These are phyloP conservation scores for Leucopsar rothschildi DNA, from an alignment of 2,113 vertebrate species.

Conservation along the genomic window DNA sequence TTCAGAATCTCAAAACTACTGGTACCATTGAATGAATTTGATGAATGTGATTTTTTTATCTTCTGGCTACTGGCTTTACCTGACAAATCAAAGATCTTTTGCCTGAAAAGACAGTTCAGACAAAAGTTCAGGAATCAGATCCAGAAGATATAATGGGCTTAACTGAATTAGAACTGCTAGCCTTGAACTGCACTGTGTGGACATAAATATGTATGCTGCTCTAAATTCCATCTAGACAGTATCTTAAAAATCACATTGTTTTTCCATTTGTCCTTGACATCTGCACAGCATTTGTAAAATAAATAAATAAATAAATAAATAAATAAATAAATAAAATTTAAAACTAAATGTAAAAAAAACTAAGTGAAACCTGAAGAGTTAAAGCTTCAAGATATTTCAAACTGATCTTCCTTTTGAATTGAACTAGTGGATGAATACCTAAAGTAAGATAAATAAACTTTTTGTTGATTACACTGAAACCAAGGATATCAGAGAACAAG, in stretches of 20 bases:
- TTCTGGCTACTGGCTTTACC: not conserved
- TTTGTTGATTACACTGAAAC: not conserved
- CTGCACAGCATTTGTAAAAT: not conserved
- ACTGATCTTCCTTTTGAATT: not conserved
- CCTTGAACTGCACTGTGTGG: not conserved
- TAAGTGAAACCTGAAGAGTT: not conserved
- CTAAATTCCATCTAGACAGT: not conserved
- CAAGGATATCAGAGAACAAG: not conserved
- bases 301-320: not conserved
- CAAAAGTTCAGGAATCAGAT: not conserved
- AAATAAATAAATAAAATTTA: not conserved
- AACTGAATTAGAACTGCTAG: not conserved
- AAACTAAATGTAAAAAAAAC: not conserved
- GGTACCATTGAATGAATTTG: not conserved
- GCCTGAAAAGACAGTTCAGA: not conserved
- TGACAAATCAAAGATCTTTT: not conserved
- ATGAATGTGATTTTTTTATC: not conserved
- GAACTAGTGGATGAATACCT: not conserved
- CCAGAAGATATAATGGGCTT: not conserved
- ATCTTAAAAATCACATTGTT: not conserved
- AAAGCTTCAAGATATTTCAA: not conserved
- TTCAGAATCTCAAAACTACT: slow-evolving; percentile 19
- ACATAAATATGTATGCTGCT: not conserved
- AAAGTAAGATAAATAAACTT: not conserved
- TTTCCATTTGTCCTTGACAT: not conserved